Conservation (phyloP, 2,113 vertebrate genomes). For the Lycaon pictus region DNA sequence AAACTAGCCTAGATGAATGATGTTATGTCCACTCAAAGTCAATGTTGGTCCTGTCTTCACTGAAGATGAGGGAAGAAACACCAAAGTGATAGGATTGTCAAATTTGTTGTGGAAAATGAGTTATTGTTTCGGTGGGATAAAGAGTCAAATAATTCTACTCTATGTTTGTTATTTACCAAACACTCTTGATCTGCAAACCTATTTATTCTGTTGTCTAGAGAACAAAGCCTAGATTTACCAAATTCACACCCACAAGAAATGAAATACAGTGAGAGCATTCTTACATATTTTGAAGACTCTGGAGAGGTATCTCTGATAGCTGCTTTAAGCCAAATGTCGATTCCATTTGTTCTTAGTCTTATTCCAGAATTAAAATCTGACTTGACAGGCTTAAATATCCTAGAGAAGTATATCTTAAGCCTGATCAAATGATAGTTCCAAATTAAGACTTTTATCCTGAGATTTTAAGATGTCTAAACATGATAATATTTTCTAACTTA, state of each 20-base stretch:
- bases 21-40: neutral
- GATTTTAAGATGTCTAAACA: neutral
- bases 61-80: neutral
- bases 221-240: neutral
- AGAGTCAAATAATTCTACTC: conserved; percentile 7
- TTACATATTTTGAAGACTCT: neutral
- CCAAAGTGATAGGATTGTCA: neutral
- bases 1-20: neutral
- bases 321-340: neutral
- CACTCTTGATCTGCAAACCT: neutral
- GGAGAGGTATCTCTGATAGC: neutral
- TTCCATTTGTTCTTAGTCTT: neutral
- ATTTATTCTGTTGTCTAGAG: neutral
- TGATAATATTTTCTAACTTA: neutral
- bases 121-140: neutral
- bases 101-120: neutral
- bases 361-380: neutral
- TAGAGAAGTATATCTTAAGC: neutral
- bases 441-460: neutral
- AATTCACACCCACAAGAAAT: neutral
- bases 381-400: neutral
- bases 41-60: neutral
- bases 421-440: neutral
- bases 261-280: neutral
- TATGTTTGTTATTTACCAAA: neutral